Percentiles rank a stretch among this genome's conserved stretches.
Evolutionary conservation across 2,113 vertebrate species (phyloP).

Genomic region (Columbina picui): DNA sequence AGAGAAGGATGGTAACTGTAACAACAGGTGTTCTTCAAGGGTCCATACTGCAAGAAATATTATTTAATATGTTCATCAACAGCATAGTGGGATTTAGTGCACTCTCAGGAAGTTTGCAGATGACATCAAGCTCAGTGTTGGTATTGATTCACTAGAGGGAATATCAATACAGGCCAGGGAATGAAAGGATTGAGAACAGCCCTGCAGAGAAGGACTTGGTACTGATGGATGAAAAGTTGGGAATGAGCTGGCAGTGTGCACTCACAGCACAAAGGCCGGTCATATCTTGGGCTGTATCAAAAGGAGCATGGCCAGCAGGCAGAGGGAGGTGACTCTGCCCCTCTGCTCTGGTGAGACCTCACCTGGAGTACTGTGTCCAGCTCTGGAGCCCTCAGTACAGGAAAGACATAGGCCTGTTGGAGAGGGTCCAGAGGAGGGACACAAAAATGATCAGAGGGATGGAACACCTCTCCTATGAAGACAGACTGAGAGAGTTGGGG

Average conservation of each 20-base stretch:
- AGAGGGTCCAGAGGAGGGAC: neutral
- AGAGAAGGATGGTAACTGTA: neutral
- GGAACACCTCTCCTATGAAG: too few relatives aligned
- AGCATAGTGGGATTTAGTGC: neutral
- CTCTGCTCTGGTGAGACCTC: neutral
- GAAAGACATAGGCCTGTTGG: too few relatives aligned
- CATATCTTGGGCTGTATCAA: neutral
- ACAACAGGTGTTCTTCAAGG: neutral
- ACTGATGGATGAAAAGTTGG: neutral
- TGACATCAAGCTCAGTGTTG: neutral
- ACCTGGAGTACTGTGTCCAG: neutral
- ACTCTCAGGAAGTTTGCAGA: neutral
- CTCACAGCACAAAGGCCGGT: neutral
- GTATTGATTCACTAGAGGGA: neutral
- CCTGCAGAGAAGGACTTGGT: rapidly evolving
- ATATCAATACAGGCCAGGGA: neutral
- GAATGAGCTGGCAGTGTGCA: neutral
- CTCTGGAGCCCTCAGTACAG: neutral
- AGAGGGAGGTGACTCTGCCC: neutral
- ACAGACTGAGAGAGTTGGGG: too few relatives aligned
- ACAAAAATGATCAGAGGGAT: neutral
- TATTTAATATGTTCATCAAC: neutral
- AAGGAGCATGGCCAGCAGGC: neutral
- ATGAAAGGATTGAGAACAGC: neutral
- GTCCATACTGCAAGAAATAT: neutral